Evolutionary conservation across 2,113 vertebrate species (phyloP).

Genomic region (Jaculus jaculus): DNA sequence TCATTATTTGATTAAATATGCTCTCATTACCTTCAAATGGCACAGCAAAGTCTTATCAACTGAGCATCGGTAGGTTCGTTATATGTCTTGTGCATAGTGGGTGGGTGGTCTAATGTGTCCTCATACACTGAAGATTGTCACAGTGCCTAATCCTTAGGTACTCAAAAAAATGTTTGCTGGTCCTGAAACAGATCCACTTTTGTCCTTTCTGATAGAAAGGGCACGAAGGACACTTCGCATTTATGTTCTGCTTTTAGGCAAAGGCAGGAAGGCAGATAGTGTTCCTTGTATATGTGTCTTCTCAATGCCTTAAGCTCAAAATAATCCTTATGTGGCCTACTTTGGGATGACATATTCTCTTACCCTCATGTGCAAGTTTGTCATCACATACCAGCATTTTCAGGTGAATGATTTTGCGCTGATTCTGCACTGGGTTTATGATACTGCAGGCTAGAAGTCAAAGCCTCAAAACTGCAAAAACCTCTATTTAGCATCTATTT

Average conservation of each 20-base stretch:
- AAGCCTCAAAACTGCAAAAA: neutral
- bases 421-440: neutral
- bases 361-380: neutral
- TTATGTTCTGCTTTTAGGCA: neutral
- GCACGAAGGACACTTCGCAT: neutral
- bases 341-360: neutral
- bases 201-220: neutral
- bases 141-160: neutral
- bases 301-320: neutral
- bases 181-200: neutral
- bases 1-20: slow-evolving; percentile 18
- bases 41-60: neutral
- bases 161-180: neutral
- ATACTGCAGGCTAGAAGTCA: neutral
- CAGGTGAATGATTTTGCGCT: neutral
- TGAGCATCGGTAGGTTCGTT: neutral
- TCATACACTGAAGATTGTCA: neutral
- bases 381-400: neutral
- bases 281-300: neutral
- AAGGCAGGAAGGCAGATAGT: neutral
- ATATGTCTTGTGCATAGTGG: neutral
- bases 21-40: neutral
- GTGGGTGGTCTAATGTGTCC: neutral
- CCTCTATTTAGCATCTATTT: neutral
- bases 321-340: neutral